Conservation (phyloP, 2,113 vertebrate species). For the Colistium nudipinnis region DNA sequence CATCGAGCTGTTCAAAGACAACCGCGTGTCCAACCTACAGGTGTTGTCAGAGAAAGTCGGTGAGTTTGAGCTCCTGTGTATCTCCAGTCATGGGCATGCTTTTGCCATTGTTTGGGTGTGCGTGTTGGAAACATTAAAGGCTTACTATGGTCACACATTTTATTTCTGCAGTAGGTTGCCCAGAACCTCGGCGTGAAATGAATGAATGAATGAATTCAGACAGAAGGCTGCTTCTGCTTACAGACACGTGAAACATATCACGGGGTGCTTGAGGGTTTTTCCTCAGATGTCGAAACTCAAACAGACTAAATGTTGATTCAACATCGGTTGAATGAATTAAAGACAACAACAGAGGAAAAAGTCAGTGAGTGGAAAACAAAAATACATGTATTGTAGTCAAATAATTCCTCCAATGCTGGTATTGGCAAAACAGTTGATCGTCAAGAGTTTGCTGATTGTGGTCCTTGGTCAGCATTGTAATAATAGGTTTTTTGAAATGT, state of each 20-base stretch:
- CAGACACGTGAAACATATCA: background rate
- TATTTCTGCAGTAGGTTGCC: background rate
- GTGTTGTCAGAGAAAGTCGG: constrained; percentile 83
- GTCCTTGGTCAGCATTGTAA: constrained; percentile 1
- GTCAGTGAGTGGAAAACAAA: no score
- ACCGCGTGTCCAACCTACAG: constrained; percentile 82
- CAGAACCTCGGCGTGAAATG: background rate
- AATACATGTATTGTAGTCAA: no score
- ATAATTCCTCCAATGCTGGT: no score
- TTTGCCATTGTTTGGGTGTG: background rate
- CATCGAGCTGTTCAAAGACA: constrained; percentile 86
- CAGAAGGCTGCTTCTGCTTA: no score
- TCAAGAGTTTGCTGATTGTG: background rate
- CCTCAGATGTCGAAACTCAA: background rate
- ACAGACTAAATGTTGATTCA: background rate
- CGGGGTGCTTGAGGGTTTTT: background rate
- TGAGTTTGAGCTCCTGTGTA: constrained; percentile 52
- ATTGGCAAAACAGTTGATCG: no score
- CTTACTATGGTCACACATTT: background rate
- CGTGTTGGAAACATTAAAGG: background rate
- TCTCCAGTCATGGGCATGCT: background rate
- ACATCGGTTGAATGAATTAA: background rate
- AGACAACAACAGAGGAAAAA: background rate
- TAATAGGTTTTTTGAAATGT: constrained; percentile 1
- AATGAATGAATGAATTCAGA: no score